phyloP scores from a whole-genome alignment of 2,113 vertebrate species.

The Polypterus bichir region DNA sequence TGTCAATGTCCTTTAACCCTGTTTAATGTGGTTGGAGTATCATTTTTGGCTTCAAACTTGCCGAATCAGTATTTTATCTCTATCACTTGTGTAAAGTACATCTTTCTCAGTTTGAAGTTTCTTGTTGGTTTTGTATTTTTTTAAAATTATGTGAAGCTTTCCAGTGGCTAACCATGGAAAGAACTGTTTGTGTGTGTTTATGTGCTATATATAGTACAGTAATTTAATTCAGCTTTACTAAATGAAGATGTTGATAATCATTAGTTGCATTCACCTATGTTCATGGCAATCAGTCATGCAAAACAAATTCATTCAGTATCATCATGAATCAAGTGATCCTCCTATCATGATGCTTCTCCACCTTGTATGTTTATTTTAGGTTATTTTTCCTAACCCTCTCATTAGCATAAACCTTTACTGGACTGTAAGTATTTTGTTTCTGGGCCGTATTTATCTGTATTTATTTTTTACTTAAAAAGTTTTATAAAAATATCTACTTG shows the following conservation, averaged over 20 bases:
- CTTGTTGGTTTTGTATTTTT: conserved; percentile 30
- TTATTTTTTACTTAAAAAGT: conserved; percentile 56
- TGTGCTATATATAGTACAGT: conserved; percentile 43
- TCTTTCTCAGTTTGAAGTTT: conserved; percentile 31
- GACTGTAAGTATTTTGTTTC: conserved; percentile 1
- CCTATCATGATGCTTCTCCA: too few relatives aligned
- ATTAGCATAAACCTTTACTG: too few relatives aligned
- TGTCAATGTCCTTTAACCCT: conserved; percentile 30
- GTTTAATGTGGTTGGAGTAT: conserved; percentile 55
- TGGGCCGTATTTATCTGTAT: conserved; percentile 47
- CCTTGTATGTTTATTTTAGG: too few relatives aligned
- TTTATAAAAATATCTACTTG: conserved; percentile 37
- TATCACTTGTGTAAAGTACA: conserved; percentile 41
- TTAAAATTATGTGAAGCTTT: conserved; percentile 41
- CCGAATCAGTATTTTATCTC: conserved; percentile 48
- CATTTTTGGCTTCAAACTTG: conserved; percentile 38
- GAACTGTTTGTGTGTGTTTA: conserved; percentile 42
- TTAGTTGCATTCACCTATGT: too few relatives aligned
- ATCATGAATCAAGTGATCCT: too few relatives aligned
- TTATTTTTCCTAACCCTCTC: too few relatives aligned
- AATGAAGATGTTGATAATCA: conserved; percentile 10
- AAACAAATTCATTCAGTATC: too few relatives aligned
- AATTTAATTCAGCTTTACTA: conserved; percentile 26
- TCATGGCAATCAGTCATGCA: too few relatives aligned
- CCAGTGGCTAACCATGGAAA: conserved; percentile 1